Evolutionary conservation across 2,113 vertebrate genomes (phyloP).

Genomic region (Acinonyx jubatus): DNA sequence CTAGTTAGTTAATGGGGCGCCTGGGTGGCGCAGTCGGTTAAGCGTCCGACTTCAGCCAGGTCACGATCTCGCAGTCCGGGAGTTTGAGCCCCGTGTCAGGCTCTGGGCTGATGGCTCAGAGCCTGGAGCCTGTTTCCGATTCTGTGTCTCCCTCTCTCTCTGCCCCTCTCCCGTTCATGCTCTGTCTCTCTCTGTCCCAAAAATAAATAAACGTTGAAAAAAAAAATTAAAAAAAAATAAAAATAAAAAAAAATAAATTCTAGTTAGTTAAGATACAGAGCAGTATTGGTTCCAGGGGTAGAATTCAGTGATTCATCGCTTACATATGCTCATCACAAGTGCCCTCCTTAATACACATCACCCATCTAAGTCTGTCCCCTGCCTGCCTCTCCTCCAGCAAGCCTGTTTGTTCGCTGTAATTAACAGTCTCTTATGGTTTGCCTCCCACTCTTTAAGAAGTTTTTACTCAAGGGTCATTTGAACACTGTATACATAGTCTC

Average conservation of each 20-base stretch:
- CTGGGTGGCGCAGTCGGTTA: too few species aligned
- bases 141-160: too few species aligned
- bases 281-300: not conserved
- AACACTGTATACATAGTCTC: not conserved
- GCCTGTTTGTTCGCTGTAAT: not conserved
- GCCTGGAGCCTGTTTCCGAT: too few species aligned
- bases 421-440: not conserved
- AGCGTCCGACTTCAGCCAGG: too few species aligned
- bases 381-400: not conserved
- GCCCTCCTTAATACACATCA: not conserved
- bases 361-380: not conserved
- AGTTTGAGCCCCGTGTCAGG: too few species aligned
- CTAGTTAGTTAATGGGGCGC: not conserved
- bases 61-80: too few species aligned
- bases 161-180: too few species aligned
- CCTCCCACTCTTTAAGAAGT: not conserved
- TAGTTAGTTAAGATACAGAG: not conserved
- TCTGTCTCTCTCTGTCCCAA: too few species aligned
- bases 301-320: not conserved
- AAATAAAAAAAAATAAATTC: not conserved
- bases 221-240: too few species aligned
- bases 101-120: too few species aligned
- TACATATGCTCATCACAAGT: not conserved
- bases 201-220: too few species aligned
- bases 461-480: constrained; percentile 12